phyloP scores from a whole-genome alignment of 2,797 vertebrate genomes.

The Chelonia mydas region DNA sequence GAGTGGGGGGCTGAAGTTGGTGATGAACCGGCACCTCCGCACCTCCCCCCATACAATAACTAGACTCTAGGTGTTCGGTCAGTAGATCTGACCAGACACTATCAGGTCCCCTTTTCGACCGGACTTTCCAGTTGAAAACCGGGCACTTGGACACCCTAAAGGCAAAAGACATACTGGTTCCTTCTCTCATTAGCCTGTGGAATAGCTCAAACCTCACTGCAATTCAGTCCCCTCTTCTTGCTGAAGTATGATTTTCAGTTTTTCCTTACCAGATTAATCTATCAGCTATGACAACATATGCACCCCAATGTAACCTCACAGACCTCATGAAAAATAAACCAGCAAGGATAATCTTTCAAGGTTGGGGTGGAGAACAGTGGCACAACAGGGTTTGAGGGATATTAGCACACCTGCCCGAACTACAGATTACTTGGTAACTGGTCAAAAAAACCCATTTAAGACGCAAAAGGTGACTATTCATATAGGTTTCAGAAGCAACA shows the following conservation, averaged over 20 bases:
- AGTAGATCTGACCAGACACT: too few relatives aligned
- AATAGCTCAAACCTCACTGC: not conserved
- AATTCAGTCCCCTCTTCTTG: not conserved
- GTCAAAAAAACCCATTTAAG: not conserved
- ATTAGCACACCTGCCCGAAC: not conserved
- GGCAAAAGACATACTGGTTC: not conserved
- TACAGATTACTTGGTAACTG: not conserved
- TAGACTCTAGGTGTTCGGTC: too few relatives aligned
- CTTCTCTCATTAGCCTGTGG: not conserved
- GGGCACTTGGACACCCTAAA: not conserved
- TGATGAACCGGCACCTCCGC: too few relatives aligned
- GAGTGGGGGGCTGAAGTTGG: too few relatives aligned
- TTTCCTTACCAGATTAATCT: conserved; percentile 9
- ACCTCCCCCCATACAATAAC: too few relatives aligned
- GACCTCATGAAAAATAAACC: not conserved
- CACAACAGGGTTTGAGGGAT: not conserved
- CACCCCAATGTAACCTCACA: not conserved
- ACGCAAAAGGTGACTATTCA: not conserved
- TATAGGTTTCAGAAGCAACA: not conserved
- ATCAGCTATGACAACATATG: not conserved
- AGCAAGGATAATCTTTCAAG: not conserved
- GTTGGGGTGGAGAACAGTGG: not conserved
- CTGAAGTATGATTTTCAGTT: not conserved
- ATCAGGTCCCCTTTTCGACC: too few relatives aligned
- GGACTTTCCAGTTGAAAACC: too few relatives aligned